Conservation (phyloP, 2,888 invertebrate genomes). For the Andricus curvator region DNA sequence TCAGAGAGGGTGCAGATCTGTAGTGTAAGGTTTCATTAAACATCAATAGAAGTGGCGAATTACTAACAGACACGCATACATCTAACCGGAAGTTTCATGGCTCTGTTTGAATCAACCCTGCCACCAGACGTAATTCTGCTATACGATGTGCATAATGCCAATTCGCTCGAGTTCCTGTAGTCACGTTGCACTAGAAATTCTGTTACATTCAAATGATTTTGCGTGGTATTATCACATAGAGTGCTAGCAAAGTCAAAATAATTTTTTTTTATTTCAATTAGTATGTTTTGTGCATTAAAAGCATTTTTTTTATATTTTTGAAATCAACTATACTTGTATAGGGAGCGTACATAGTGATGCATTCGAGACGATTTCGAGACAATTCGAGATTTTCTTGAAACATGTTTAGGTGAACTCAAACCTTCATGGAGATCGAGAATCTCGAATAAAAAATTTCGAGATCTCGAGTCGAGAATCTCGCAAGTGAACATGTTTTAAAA, state of each 20-base stretch:
- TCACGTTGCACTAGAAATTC: not conserved
- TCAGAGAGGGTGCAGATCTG: not conserved
- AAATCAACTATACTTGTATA: too few relatives aligned
- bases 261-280: too few relatives aligned
- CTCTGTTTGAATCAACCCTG: conserved; percentile 83
- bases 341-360: too few relatives aligned
- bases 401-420: too few relatives aligned
- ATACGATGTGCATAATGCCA: conserved; percentile 18
- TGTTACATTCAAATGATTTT: not conserved
- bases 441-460: too few relatives aligned
- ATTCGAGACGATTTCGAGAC: too few relatives aligned
- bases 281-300: too few relatives aligned
- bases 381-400: fast-evolving
- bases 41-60: not conserved
- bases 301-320: too few relatives aligned
- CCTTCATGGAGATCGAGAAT: too few relatives aligned
- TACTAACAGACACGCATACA: conserved; percentile 13
- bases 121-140: conserved; percentile 79
- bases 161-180: conserved; percentile 1
- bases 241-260: too few relatives aligned
- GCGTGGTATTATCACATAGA: not conserved
- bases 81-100: conserved; percentile 72
- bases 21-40: not conserved
- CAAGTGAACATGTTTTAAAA: too few relatives aligned
- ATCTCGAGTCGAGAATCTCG: too few relatives aligned